phyloP scores from a whole-genome alignment of 2,113 vertebrate genomes.

The Percopsis transmontana region DNA sequence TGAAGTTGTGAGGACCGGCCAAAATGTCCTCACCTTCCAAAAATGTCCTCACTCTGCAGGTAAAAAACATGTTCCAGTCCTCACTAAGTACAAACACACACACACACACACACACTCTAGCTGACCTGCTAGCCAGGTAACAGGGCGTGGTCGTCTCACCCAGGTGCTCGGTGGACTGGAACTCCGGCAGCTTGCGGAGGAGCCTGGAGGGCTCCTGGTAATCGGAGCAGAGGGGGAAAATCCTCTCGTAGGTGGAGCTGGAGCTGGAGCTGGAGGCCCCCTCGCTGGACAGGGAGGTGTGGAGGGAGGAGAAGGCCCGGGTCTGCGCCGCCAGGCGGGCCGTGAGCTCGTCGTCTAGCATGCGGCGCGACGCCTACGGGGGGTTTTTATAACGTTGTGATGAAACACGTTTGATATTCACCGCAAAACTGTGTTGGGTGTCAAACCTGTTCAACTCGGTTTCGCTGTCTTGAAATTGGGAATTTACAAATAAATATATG shows the following conservation, averaged over 20 bases:
- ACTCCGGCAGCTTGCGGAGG: slow-evolving; percentile 89
- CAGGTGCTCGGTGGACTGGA: slow-evolving; percentile 81
- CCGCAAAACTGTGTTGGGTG: too few species aligned
- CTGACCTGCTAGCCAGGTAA: background rate
- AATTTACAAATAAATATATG: too few species aligned
- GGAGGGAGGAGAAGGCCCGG: slow-evolving; percentile 87
- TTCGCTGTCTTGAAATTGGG: too few species aligned
- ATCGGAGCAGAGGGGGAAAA: slow-evolving; percentile 91
- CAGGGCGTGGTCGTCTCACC: slow-evolving; percentile 72
- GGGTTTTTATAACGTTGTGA: too few species aligned
- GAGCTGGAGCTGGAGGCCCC: slow-evolving; percentile 86
- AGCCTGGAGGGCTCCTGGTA: slow-evolving; percentile 94
- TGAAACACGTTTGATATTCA: too few species aligned
- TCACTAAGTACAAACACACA: too few species aligned
- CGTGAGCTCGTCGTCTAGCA: slow-evolving; percentile 92
- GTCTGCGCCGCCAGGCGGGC: slow-evolving; percentile 92
- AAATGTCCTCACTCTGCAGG: too few species aligned
- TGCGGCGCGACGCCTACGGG: slow-evolving; percentile 87
- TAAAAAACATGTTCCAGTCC: too few species aligned
- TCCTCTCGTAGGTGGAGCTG: slow-evolving; percentile 92
- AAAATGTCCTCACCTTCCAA: too few species aligned
- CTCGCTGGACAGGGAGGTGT: slow-evolving; percentile 87
- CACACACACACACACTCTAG: background rate
- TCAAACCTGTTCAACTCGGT: too few species aligned
- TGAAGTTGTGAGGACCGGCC: too few species aligned